Conservation (phyloP, 2,888 invertebrate species). For the Brenthis hecate region DNA sequence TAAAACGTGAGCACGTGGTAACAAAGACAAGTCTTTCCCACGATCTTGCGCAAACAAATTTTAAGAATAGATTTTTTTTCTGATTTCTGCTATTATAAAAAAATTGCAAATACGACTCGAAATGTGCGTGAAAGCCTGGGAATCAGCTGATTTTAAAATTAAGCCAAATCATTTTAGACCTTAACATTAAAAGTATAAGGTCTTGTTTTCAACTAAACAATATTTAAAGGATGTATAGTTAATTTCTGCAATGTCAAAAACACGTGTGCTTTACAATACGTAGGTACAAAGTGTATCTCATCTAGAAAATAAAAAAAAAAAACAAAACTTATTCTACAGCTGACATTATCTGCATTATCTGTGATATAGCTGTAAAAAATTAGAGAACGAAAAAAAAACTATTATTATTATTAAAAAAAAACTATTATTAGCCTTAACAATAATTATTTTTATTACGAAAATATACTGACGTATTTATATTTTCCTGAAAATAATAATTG, state of each 20-base stretch:
- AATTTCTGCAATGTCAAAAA: conserved; percentile 18
- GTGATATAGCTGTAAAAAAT: too few relatives aligned
- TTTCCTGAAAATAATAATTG: too few relatives aligned
- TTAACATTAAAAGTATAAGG: conserved; percentile 25
- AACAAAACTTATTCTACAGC: background rate
- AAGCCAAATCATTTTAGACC: conserved; percentile 35
- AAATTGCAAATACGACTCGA: conserved; percentile 62
- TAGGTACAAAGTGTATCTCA: background rate
- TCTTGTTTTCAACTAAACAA: conserved; percentile 1
- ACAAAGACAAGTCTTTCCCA: conserved; percentile 57
- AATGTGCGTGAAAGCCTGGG: conserved; percentile 63
- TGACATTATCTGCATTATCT: background rate
- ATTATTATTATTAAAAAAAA: too few relatives aligned
- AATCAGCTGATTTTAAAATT: conserved; percentile 63
- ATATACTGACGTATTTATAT: too few relatives aligned
- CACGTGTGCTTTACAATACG: conserved; percentile 19
- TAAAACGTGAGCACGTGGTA: conserved; percentile 58
- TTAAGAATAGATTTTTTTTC: conserved; percentile 55
- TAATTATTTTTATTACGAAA: too few relatives aligned
- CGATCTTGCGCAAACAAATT: conserved; percentile 63
- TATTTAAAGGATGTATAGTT: conserved; percentile 17
- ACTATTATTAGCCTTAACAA: too few relatives aligned
- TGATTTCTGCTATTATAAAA: conserved; percentile 50
- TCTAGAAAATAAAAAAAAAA: background rate
- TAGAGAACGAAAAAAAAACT: too few relatives aligned